Evolutionary conservation across 1,140 invertebrate species (phyloP).

Genomic region (Stegodyphus mimosarum): DNA sequence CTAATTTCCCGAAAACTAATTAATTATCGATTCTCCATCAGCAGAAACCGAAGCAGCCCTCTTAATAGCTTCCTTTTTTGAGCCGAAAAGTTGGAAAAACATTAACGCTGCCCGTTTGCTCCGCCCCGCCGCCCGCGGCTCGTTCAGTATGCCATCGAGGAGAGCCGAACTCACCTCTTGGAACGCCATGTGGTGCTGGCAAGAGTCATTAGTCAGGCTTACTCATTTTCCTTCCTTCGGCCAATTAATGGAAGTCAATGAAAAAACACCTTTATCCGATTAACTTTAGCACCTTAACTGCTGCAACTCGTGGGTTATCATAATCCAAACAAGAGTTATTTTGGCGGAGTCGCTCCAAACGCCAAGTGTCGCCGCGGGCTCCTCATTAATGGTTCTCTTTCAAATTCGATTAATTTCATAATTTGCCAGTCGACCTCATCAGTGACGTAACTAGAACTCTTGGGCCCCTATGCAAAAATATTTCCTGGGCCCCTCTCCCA

Average conservation of each 20-base stretch:
- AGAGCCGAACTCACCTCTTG: background rate
- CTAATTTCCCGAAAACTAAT: background rate
- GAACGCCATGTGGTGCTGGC: constrained; percentile 42
- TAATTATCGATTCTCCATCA: background rate
- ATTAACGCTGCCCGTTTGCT: background rate
- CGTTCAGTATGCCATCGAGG: too few relatives aligned
- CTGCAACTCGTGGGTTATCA: too few relatives aligned
- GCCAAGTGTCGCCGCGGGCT: too few relatives aligned
- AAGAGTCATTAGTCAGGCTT: constrained; percentile 39
- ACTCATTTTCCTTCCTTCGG: constrained; percentile 12
- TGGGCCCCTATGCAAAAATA: too few relatives aligned
- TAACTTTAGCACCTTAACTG: constrained; percentile 37
- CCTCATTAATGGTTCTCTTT: background rate
- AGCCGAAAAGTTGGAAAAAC: background rate
- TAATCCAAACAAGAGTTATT: too few relatives aligned
- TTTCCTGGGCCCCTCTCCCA: too few relatives aligned
- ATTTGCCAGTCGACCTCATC: too few relatives aligned
- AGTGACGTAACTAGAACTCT: too few relatives aligned
- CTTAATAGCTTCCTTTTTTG: background rate
- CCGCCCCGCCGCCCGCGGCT: too few relatives aligned
- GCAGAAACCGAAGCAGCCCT: background rate
- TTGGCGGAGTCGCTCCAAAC: too few relatives aligned
- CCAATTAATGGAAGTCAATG: constrained; percentile 56
- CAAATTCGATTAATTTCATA: background rate
- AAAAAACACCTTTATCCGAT: constrained; percentile 40